phyloP scores from a whole-genome alignment of 2,113 vertebrate genomes.

The Aythya baeri region DNA sequence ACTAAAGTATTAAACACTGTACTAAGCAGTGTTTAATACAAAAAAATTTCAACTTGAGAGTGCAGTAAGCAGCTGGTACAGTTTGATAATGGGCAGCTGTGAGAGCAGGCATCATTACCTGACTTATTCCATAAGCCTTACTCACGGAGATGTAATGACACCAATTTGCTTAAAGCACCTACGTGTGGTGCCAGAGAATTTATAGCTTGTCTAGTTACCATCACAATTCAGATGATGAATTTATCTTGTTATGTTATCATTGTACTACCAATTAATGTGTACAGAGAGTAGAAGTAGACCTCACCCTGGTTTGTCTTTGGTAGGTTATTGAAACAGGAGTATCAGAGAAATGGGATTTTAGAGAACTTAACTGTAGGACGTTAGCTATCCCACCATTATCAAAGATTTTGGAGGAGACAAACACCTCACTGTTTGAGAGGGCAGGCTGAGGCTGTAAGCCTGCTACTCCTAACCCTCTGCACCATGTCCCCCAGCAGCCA shows the following conservation, averaged over 20 bases:
- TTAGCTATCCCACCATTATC: not conserved
- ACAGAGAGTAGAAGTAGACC: not conserved
- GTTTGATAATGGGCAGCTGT: constrained; percentile 26
- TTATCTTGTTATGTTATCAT: not conserved
- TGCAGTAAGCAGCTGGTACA: not conserved
- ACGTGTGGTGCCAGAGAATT: not conserved
- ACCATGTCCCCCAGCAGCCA: not conserved
- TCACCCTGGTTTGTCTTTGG: not conserved
- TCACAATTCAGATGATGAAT: not conserved
- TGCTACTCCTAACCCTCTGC: not conserved
- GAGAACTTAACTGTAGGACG: not conserved
- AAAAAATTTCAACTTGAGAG: not conserved
- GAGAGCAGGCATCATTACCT: constrained; percentile 3
- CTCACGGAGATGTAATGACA: constrained; percentile 32
- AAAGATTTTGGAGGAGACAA: not conserved
- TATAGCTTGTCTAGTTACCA: constrained; percentile 29
- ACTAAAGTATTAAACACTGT: too few species aligned
- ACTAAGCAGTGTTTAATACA: not conserved
- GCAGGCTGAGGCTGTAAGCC: not conserved
- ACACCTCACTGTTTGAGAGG: not conserved
- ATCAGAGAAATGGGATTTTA: not conserved
- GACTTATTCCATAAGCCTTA: not conserved
- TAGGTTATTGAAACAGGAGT: not conserved
- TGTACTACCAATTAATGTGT: not conserved
- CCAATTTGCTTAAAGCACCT: constrained; percentile 13